Evolutionary conservation across 2,113 vertebrate genomes (phyloP).

Genomic region (Pomatostomus ruficeps): DNA sequence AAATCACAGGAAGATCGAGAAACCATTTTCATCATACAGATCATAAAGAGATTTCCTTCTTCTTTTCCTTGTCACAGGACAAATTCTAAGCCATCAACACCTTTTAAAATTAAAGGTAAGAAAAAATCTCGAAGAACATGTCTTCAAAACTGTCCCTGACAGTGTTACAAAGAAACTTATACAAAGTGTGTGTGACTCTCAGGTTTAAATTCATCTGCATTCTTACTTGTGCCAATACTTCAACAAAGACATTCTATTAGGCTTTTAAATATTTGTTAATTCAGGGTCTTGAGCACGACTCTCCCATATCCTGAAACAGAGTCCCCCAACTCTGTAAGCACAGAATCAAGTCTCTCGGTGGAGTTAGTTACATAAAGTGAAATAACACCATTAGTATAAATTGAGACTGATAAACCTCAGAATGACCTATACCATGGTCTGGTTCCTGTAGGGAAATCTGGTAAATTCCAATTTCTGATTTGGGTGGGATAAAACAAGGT

Average conservation of each 20-base stretch:
- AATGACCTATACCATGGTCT: neutral
- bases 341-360: neutral
- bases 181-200: neutral
- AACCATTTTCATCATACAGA: neutral
- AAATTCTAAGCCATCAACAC: neutral
- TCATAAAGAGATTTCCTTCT: neutral
- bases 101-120: neutral
- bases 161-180: neutral
- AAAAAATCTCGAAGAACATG: neutral
- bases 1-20: neutral
- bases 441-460: neutral
- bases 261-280: neutral
- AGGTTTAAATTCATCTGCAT: neutral
- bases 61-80: neutral
- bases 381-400: neutral
- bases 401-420: neutral
- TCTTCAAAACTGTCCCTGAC: neutral
- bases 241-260: neutral
- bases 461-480: neutral
- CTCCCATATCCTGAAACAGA: neutral
- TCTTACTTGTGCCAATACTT: neutral
- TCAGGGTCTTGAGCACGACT: neutral
- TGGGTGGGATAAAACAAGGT: neutral
- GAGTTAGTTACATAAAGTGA: neutral
- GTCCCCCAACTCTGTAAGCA: fast-evolving